phyloP scores from a whole-genome alignment of 2,888 invertebrate genomes.

The Apamea monoglypha region DNA sequence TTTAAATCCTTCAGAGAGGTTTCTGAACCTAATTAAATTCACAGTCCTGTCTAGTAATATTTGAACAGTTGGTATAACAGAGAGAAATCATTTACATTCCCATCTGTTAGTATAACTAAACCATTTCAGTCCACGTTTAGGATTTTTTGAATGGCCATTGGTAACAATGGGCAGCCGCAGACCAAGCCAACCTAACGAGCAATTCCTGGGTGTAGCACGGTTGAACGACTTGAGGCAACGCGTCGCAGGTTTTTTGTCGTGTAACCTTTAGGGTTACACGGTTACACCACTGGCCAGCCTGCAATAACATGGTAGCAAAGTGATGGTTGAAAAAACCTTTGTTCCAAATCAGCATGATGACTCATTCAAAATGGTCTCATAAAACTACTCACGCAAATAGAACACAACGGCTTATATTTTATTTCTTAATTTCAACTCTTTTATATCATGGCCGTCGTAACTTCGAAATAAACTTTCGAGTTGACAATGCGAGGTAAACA shows the following conservation, averaged over 20 bases:
- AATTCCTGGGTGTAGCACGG: background rate
- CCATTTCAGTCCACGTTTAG: background rate
- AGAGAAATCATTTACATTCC: background rate
- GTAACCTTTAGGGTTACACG: background rate
- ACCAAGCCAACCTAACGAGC: background rate
- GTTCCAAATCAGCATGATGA: background rate
- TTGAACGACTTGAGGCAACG: background rate
- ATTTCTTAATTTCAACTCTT: constrained; percentile 20
- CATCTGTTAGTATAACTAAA: no score
- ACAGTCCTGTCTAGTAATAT: background rate
- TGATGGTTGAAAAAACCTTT: background rate
- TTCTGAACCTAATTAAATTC: background rate
- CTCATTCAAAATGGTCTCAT: background rate
- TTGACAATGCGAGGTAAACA: constrained; percentile 27
- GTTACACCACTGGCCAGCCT: background rate
- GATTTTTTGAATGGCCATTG: background rate
- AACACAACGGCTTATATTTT: constrained; percentile 2
- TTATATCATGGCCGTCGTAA: constrained; percentile 26
- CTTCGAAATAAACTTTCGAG: constrained; percentile 24
- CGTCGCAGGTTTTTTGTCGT: background rate
- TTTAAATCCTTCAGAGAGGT: constrained; percentile 2
- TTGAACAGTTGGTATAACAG: background rate
- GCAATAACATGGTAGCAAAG: background rate
- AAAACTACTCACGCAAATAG: constrained; percentile 17
- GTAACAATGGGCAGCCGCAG: constrained; percentile 4